Base-by-base conservation (phyloP, 2,113 vertebrate genomes). In the Sinocyclocheilus anophthalmus region DNA sequence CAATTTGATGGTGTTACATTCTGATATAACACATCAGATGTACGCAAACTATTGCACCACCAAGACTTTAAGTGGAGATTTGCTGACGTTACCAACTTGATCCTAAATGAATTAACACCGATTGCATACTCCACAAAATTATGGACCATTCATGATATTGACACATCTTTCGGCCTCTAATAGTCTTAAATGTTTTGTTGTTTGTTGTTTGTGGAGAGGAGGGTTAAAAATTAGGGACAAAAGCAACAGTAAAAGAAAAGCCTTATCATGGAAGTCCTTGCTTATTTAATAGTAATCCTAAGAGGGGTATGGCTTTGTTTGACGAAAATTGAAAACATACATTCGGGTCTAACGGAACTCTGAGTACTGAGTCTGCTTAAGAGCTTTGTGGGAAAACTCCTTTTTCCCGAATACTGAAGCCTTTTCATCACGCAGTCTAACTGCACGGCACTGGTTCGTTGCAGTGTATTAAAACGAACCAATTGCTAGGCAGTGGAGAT, bases 1-100 rank as follows among this genome's bases (percentile, higher is more conserved):
- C 48, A 67, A 75, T 89, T 87, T 87, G 88, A 87, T 87, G 67
- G 48, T 55, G 20, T 65, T 30, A 86, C 50, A 20, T 89, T 81
- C 57, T 85, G n/a, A 50, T 42, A 37, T 37, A 42, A 42, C 42
- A 42, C 42, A 42, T 42, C 42, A 87, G 86, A 87, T 63, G 80
- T 53, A 45, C 2, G 12, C 26, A 37, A 42, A 84, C 42, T 72
- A 70, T 82, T 22, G 67, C 67, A 30, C 72, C 63, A 48, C 57
- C 45, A 86, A 88, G 65, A 63, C 69, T 61, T 69, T 81, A 50
- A 59, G 22, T 8, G 20, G 69, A 84, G 57, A 84, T 76, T 84
- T 76, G 39, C 39, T 86, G 50, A 89, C 67, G 83, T 87, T 81
- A 77, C 61, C 53, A 69, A 7, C 67, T 84, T 67, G 50, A 75